A percentile compares a stretch with the other conserved stretches of the same genome.
phyloP scores from a whole-genome alignment of 2,797 vertebrate species.

The Urosaurus nigricauda region DNA sequence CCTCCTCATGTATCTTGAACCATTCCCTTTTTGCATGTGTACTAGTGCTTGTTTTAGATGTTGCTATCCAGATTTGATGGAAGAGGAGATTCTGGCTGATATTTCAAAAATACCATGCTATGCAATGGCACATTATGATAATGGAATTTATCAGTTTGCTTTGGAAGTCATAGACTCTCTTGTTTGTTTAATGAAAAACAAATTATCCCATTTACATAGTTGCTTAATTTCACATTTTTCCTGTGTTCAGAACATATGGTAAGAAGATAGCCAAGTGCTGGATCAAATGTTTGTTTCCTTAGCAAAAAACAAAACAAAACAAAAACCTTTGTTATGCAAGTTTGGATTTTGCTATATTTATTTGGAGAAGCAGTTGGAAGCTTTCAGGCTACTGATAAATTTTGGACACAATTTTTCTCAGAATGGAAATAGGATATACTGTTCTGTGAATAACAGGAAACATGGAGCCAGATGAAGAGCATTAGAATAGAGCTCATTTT shows the following conservation, averaged over 20 bases:
- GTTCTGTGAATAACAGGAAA: slow-evolving; percentile 25
- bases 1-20: not conserved
- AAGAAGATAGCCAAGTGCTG: not conserved
- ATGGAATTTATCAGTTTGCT: not conserved
- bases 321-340: slow-evolving; percentile 6
- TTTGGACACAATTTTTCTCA: slow-evolving; percentile 20
- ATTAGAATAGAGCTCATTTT: slow-evolving; percentile 12
- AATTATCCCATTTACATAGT: not conserved
- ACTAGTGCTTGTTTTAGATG: not conserved
- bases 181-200: slow-evolving; percentile 22
- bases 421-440: slow-evolving; percentile 32
- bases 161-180: not conserved
- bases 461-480: slow-evolving; percentile 3
- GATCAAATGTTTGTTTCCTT: slow-evolving; percentile 5
- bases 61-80: too few species aligned
- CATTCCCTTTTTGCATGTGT: not conserved
- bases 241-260: not conserved
- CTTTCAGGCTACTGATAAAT: slow-evolving; percentile 24
- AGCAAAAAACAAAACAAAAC: not conserved
- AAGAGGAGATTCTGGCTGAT: not conserved
- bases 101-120: not conserved
- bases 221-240: slow-evolving; percentile 17
- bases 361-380: slow-evolving; percentile 21
- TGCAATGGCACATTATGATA: not conserved
- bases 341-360: slow-evolving; percentile 26